Base-by-base conservation (phyloP, 2,113 vertebrate genomes). In the Barbus barbus region DNA sequence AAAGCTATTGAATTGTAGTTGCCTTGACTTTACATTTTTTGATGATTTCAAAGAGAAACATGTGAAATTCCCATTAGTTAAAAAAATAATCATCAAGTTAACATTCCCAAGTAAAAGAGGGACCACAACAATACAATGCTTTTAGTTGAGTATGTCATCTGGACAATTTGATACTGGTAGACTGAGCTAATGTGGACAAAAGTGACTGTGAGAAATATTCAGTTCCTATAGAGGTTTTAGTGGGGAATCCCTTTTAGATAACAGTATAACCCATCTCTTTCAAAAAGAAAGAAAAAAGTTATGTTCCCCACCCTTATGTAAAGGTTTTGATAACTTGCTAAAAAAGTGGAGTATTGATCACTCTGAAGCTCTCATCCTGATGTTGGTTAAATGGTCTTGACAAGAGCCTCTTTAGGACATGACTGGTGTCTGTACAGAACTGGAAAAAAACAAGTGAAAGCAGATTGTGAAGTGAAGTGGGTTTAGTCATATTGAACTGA, bases 231-330 rank as follows among this genome's bases (percentile, higher is more conserved):
- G n/a, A 78, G 36, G 56, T 41, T 61, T 61, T 44, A 11, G 8
- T 61, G 76, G 53, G n/a, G 31, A 61, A 61, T 61, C 14, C 76
- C 76, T 41, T 11, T 78, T n/a, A 41, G 41, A 61, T 58, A 38
- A 58, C 22, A 38, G 9, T 58, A 9, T 33, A 13, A n/a, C 51
- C 31, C 4, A 1, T 14, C 12, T 24, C 5, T 24, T 38, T 11
- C 9, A 67, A 9, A 36, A 12, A 69, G 65, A 69, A 22, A 63
- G 48, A 53, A 60, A 65, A 22, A 0, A 1, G 8, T 36, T 36
- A 53, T 22, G 18, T 53, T 53, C 18, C 48, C 48, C 48, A 46
- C 44, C 41, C 9, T 41, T 41, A 41, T 41, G 1, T 41, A 44
- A 44, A 44, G 41, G 3, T 63, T 28, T 46, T 46, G 3, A 18